Evolutionary conservation across 2,888 invertebrate species (phyloP), one percentile per base, ranked within the genome.

Genomic region (Coelogynopora nodosa): DNA sequence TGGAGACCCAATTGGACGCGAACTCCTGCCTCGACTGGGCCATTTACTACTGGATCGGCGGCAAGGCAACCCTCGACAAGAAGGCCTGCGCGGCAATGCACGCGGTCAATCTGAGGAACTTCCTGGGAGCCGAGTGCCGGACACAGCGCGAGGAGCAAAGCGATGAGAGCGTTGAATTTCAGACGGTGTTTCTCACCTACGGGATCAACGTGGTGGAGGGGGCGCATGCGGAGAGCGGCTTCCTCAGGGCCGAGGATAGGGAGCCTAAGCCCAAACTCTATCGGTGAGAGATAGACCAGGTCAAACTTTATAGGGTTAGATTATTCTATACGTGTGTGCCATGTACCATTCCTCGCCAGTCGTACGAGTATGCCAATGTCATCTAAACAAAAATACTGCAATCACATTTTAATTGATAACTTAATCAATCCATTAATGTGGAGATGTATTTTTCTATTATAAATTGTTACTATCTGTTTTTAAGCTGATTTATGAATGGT

Each of bases 21-120:
- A 31, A 85, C 18, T 94, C 94, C 89, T 95, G 95, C 87, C 92
- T 98, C 1, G 94, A 94, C 86, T 98, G 98, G 97, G 95, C 96
- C 90, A 99, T 99, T 90, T 99, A 95, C 93, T 99, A 98, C 92
- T 99, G 98, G 99, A 99, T 99, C 90, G 99, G 99, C 31, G 95
- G 95, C 88, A 95, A 96, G 90, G 96, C 97, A 0, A 95, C 97
- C 13, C 95, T 97, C 91, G 97, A 97, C 92, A 98, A 98, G 92
- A 94, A 95, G 89, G 97, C 97, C 0, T 97, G 97, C 92, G 95
- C 97, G 0, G 97, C 99, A 0, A 99, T 99, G 92, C 99, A 99
- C 93, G 98, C 99, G 0, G 99, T 99, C 0, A 98, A 99, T 93
- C 93, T 99, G 88, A 94, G 99, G 86, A 99, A 99, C 92, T 95